These are phyloP conservation scores for Clytia hemisphaerica DNA, from an alignment of 30 jellyfish, hydroid and myxozoan genomes.

Conservation along the genomic window DNA sequence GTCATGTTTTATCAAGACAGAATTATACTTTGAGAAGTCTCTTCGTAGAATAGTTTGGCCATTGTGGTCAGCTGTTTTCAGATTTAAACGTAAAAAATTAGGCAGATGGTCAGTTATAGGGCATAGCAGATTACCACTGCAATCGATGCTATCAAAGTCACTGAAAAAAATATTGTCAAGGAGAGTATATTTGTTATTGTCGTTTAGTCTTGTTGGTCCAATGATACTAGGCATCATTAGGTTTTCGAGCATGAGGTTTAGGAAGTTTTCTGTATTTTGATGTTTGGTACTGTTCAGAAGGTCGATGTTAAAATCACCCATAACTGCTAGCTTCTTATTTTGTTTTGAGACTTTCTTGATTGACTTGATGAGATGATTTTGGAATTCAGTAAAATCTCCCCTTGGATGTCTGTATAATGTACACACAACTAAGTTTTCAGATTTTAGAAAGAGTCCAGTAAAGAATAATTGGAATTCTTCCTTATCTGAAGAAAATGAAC, in stretches of 20 bases:
- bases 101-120: too few relatives aligned
- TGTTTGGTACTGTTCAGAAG: conserved; percentile 21
- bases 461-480: conserved; percentile 15
- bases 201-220: conserved; percentile 30
- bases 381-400: conserved; percentile 5
- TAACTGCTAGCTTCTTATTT: not conserved
- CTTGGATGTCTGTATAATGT: conserved; percentile 34
- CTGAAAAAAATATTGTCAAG: too few relatives aligned
- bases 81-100: too few relatives aligned
- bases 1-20: too few relatives aligned
- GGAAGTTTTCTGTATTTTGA: conserved; percentile 21
- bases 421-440: conserved; percentile 21
- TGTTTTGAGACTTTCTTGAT: not conserved
- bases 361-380: conserved; percentile 13
- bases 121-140: too few relatives aligned
- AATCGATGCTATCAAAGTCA: too few relatives aligned
- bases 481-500: too few relatives aligned
- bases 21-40: too few relatives aligned
- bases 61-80: too few relatives aligned
- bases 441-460: not conserved
- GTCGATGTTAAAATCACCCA: conserved; percentile 40
- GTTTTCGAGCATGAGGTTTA: conserved; percentile 4
- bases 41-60: too few relatives aligned
- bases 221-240: too few relatives aligned
- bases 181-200: too few relatives aligned